Base-by-base conservation (phyloP, 2,797 vertebrate genomes). In the Chanos chanos region DNA sequence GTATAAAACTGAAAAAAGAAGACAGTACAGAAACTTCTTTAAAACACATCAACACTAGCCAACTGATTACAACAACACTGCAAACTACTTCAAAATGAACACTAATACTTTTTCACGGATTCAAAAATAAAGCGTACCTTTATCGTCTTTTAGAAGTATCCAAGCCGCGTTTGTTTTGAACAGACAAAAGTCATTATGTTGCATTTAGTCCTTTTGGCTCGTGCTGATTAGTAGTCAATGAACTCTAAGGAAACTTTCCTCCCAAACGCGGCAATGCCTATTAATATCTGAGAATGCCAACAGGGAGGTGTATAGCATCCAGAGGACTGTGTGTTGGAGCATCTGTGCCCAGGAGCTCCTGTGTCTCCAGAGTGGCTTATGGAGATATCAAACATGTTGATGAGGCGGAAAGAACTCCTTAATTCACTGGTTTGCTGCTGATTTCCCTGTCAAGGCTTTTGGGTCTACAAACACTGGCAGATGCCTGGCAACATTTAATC, bases 311-410 rank as follows among this genome's bases (percentile, higher is more conserved):
- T 13, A 60, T 12, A 57, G 39, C 57, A 47, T 63, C 58, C 55
- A 10, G 53, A 28, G 54, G 49, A 47, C 36, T 25, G 25, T 7
- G 9, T 7, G 18, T 16, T 10, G 7, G 53, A 33, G 57, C 57
- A 60, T 70, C 67, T 69, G 52, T 34, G 64, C 44, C 12, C 61
- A 69, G 55, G 68, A 75, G 66, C 55, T 55, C 50, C 53, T 40
- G 49, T 43, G 48, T 57, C 65, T 65, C 43, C 30, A 31, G 36
- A 61, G 59, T 47, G 66, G 67, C 67, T 76, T 71, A 72, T 58
- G 64, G 69, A 76, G 75, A 80, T 77, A 75, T 77, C 69, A 79
- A 77, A 79, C 51, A 45, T 71, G 71, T 77, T 74, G 72, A 79
- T 76, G 66, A 73, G 66, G 77, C 71, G 74, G 72, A 76, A 79